These are phyloP conservation scores for Andricus curvator DNA, from an alignment of 2,888 invertebrate genomes.

Conservation along the genomic window DNA sequence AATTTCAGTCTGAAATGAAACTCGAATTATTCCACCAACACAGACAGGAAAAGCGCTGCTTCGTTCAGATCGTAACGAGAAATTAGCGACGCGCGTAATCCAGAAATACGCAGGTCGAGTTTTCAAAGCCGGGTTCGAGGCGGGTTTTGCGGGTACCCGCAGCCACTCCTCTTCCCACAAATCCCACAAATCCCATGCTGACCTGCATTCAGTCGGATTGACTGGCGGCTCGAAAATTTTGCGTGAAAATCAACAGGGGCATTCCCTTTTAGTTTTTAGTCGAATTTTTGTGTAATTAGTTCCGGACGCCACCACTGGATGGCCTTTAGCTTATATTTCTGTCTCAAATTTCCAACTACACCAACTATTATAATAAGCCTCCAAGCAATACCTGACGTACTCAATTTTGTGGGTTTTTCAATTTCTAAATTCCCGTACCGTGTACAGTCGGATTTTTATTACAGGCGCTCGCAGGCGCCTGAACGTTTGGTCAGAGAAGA, in stretches of 20 bases:
- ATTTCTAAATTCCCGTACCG: too few relatives aligned
- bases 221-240: neutral
- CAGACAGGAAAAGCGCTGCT: neutral
- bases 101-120: slow-evolving; percentile 25
- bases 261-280: neutral
- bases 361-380: too few relatives aligned
- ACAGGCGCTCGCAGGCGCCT: too few relatives aligned
- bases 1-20: slow-evolving; percentile 30
- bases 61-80: slow-evolving; percentile 22
- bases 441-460: too few relatives aligned
- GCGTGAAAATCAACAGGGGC: neutral
- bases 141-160: slow-evolving; percentile 1
- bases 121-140: slow-evolving; percentile 2
- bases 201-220: slow-evolving; percentile 1
- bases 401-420: too few relatives aligned
- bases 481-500: too few relatives aligned
- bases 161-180: neutral
- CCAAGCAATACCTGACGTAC: too few relatives aligned
- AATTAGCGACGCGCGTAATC: slow-evolving; percentile 34
- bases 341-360: too few relatives aligned
- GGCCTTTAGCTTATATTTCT: neutral
- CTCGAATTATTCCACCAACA: slow-evolving; percentile 16
- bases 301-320: neutral
- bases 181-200: slow-evolving; percentile 3
- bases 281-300: neutral